Conservation (phyloP, 2,797 vertebrate species). For the Arrhamphus sclerolepis region DNA sequence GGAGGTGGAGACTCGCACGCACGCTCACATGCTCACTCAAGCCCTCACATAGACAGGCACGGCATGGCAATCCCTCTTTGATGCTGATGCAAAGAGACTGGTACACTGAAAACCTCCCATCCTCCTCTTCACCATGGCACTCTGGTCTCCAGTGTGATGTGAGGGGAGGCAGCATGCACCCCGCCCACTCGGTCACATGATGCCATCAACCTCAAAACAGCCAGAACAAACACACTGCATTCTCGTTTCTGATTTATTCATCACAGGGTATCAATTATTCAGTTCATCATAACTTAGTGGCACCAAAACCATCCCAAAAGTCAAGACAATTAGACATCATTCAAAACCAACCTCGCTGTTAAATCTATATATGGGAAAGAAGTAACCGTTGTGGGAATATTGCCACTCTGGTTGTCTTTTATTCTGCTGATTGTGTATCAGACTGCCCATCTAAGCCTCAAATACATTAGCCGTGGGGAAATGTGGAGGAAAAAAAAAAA, state of each 20-base stretch:
- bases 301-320: constrained; percentile 27
- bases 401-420: constrained; percentile 12
- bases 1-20: constrained; percentile 11
- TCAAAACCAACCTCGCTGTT: constrained; percentile 10
- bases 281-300: constrained; percentile 42
- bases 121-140: constrained; percentile 33
- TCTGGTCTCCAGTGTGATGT: constrained; percentile 36
- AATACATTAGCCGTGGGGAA: constrained; percentile 64
- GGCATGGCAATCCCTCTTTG: constrained; percentile 52
- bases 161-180: constrained; percentile 17
- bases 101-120: constrained; percentile 63
- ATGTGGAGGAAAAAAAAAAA: constrained; percentile 66
- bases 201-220: constrained; percentile 48
- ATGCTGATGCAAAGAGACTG: constrained; percentile 71
- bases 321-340: constrained; percentile 27
- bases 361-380: constrained; percentile 28
- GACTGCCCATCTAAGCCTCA: constrained; percentile 48
- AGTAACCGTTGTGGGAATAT: constrained; percentile 11
- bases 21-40: constrained; percentile 17
- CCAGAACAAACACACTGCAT: constrained; percentile 26
- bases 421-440: too few species aligned
- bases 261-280: constrained; percentile 66
- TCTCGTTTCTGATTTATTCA: constrained; percentile 70
- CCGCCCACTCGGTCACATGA: constrained; percentile 54
- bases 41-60: constrained; percentile 38